Evolutionary conservation across 2,888 invertebrate species (phyloP), one percentile per base, ranked within the genome.

Genomic region (Yponomeuta malinellus): DNA sequence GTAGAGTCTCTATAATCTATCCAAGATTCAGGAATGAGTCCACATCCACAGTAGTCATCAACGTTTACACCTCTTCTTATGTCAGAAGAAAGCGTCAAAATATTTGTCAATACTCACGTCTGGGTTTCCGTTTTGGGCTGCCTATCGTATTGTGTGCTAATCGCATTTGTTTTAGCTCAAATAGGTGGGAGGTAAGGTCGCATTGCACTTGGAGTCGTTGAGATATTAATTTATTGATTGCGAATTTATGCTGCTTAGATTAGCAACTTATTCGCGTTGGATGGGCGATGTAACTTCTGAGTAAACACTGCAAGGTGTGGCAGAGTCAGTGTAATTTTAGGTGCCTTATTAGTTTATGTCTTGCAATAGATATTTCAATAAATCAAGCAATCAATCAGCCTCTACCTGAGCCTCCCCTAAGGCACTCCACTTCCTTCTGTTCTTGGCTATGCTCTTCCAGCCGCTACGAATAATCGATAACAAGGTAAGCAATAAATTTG

Each of bases 91-190:
- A 65, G 65, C 65, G 65, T 65, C 33, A 33, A 65, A 65, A 65
- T 65, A 12, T 65, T 65, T 65, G 65, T 65, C 65, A 65, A 65
- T 65, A 33, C 65, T 29, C 33, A n/a, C 10, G 65, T 65, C 65
- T 65, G 29, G 23, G 29, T 5, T n/a, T 65, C 65, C 33, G 65
- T 65, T 65, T 65, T 29, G 9, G 65, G 65, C 33, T 33, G 65
- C 65, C 29, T 31, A 33, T 9, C 33, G 65, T 15, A 65, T 65
- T 65, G 65, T 65, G 65, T 65, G 65, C 29, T 65, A 65, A 65
- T 65, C 5, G 12, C 29, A 33, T 65, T 65, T 65, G 65, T 65
- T 65, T 33, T 65, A 65, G 29, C 31, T 12, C 65, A 33, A 59
- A 12, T 6, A 65, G 8, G 65, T 65, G 31, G 65, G 65, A 29